Evolutionary conservation across 2,113 vertebrate species (phyloP).

Genomic region (Caloenas nicobarica): DNA sequence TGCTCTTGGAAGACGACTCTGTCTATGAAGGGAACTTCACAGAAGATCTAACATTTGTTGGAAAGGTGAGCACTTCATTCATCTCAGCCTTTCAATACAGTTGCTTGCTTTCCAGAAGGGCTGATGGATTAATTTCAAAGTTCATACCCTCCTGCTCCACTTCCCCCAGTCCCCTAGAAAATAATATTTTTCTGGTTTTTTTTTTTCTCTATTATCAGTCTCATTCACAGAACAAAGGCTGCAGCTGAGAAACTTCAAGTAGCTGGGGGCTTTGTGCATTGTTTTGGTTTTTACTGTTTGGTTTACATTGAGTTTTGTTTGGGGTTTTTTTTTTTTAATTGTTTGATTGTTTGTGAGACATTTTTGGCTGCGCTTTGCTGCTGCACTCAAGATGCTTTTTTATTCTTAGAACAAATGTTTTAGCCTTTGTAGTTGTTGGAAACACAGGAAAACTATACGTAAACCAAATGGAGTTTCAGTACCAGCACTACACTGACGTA

Average conservation of each 20-base stretch:
- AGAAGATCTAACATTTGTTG: conserved; percentile 59
- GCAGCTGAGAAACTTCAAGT: neutral
- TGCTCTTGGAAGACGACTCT: conserved; percentile 75
- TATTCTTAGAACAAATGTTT: neutral
- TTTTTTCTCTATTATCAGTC: neutral
- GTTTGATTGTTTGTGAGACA: neutral
- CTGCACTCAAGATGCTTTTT: neutral
- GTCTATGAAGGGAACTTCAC: conserved; percentile 78
- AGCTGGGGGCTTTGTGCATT: neutral
- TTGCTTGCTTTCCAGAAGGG: neutral
- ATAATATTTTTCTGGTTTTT: rapidly evolving
- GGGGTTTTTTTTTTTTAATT: too few species aligned
- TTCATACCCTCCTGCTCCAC: rapidly evolving
- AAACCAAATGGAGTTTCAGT: neutral
- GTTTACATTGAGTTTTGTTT: neutral
- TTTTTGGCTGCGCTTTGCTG: neutral
- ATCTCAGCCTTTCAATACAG: neutral
- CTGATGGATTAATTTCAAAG: neutral
- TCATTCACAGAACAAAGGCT: neutral
- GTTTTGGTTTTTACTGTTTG: neutral
- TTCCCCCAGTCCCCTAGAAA: neutral
- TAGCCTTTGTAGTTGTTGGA: neutral
- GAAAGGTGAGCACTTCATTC: conserved; percentile 69
- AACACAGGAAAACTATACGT: neutral
- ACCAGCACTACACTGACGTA: rapidly evolving